Base-by-base conservation (phyloP, 1,140 invertebrate species). In the Drosophila pectinifera region DNA sequence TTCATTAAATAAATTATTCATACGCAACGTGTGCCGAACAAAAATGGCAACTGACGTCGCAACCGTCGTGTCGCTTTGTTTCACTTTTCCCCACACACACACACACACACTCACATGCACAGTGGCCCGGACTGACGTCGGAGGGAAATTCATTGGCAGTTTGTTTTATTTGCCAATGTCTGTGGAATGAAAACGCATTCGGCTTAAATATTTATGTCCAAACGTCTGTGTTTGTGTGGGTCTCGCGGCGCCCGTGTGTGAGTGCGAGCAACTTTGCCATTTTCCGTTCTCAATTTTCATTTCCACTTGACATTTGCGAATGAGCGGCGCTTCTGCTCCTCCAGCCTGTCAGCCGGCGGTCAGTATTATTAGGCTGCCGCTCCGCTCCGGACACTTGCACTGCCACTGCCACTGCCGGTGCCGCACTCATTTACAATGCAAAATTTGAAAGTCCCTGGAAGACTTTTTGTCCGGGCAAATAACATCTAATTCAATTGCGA, bases 1-100 rank as follows among this genome's bases (percentile, higher is more conserved):
- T 91, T 86, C 90, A 91, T 91, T 90, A 91, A 91, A 91, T 91
- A 90, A 91, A 91, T 91, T 88, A 91, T 91, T 91, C 83, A 91
- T 91, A 90, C 77, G 79, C 85, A 84, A 90, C 84, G 84, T 89
- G 80, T 89, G 84, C 80, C 84, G 64, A 69, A 57, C 72, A 62
- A 80, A 83, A 83, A 88, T 89, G 80, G 82, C 82, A 75, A 79
- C 79, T 74, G 65, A 53, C 67, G 76, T 68, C 55, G 67, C 67
- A 36, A 62, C 56, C 62, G 46, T 57, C 45, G 63, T 57, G 61
- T 73, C 72, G 83, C 76, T 77, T 76, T 80, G 81, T 84, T 84
- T 84, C 77, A 77, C 77, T 84, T 84, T 84, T 78, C 43, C 62
- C 34, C 68, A 58, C n/a, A n/a, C 24, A 73, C 31, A 54, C 31